These are phyloP conservation scores for Eriocheir sinensis DNA, from an alignment of 1,140 invertebrate species.

Conservation along the genomic window DNA sequence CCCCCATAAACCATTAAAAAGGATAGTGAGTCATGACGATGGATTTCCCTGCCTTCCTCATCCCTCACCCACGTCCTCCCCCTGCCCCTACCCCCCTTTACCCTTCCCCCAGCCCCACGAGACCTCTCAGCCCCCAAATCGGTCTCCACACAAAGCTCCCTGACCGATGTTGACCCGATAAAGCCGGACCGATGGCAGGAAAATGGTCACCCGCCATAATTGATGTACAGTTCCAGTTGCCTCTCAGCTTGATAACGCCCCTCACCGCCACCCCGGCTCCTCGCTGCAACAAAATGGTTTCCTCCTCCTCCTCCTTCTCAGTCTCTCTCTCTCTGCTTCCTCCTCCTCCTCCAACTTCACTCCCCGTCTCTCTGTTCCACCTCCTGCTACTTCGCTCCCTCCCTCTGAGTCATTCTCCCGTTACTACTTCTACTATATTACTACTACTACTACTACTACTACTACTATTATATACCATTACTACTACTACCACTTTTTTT, in stretches of 20 bases:
- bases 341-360: not conserved
- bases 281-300: too few relatives aligned
- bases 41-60: not conserved
- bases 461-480: too few relatives aligned
- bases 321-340: not conserved
- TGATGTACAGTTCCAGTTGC: not conserved
- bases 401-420: too few relatives aligned
- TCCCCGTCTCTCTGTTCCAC: not conserved
- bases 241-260: too few relatives aligned
- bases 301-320: not conserved
- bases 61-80: not conserved
- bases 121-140: not conserved
- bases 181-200: not conserved
- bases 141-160: slow-evolving; percentile 8
- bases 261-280: too few relatives aligned
- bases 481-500: too few relatives aligned
- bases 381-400: not conserved
- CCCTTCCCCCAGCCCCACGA: not conserved
- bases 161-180: not conserved
- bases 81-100: not conserved
- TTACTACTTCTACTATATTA: too few relatives aligned
- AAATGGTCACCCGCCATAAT: not conserved
- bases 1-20: too few relatives aligned
- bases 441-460: too few relatives aligned
- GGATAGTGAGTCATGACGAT: not conserved